Conservation (phyloP, 1,140 invertebrate genomes). For the Eumeta japonica region DNA sequence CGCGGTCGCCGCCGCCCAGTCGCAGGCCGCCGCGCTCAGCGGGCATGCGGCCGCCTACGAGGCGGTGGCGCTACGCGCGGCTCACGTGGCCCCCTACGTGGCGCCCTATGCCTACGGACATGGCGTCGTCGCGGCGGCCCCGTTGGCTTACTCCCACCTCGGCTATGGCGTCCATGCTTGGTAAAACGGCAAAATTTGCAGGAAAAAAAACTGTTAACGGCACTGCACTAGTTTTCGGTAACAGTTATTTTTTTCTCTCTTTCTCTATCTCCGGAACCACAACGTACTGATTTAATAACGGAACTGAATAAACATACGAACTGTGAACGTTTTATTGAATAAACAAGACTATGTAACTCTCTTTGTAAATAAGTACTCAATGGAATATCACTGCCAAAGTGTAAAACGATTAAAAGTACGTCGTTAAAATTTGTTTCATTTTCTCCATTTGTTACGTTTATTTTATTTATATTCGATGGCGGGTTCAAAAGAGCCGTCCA, state of each 20-base stretch:
- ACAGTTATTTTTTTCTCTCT: conserved; percentile 1
- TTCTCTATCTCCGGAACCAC: no score
- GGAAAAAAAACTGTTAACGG: not conserved
- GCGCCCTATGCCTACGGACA: conserved; percentile 7
- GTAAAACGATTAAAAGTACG: no score
- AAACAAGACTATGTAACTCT: conserved; percentile 36
- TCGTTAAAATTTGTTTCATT: conserved; percentile 28
- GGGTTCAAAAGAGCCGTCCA: no score
- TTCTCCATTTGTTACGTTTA: conserved; percentile 5
- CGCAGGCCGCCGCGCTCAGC: conserved; percentile 57
- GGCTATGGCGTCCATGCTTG: conserved; percentile 26
- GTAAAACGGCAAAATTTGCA: conserved; percentile 33
- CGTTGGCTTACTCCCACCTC: conserved; percentile 21
- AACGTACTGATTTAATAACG: no score
- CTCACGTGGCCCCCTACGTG: conserved; percentile 22
- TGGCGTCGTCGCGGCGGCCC: conserved; percentile 12
- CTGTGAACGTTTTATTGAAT: not conserved
- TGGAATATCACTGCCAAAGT: conserved; percentile 54
- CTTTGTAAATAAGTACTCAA: conserved; percentile 46
- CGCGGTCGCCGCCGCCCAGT: conserved; percentile 58
- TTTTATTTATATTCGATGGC: no score
- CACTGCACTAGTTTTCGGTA: not conserved
- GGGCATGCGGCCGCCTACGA: conserved; percentile 47
- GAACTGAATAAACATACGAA: conserved; percentile 9
- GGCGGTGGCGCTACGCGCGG: conserved; percentile 23